Evolutionary conservation across 1,140 invertebrate genomes (phyloP), one percentile per base, ranked within the genome.

Genomic region (Aricia agestis): DNA sequence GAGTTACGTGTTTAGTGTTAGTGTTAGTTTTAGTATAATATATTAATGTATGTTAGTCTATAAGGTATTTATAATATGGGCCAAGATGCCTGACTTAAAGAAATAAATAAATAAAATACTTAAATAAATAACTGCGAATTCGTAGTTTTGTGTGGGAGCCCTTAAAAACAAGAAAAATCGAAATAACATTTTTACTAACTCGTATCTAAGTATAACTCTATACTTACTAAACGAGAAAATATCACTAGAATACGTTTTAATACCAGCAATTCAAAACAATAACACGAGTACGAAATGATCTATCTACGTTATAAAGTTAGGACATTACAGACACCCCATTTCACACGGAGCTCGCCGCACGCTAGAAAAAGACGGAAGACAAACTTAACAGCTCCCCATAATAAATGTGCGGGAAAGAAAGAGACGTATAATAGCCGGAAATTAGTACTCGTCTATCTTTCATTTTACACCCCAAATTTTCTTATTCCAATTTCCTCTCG

Each of bases 391-490:
- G 72, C 68, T 76, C 76, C 78, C 82, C 80, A 79, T 82, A 85
- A 88, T 86, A 88, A 85, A 83, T 84, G 83, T 81, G 80, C 83
- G 87, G 79, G 89, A 91, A 89, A 88, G 89, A 91, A 90, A 91
- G 89, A 91, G 89, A 91, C 82, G 82, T 83, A 87, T 89, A 90
- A 89, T 90, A 87, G 87, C 89, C 89, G 89, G 89, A 91, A 91
- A 91, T 91, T 91, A 91, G 89, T 81, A 90, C 88, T 91, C 89
- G 87, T 90, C 88, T 91, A 91, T 91, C 89, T 90, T 90, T 91
- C 89, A 90, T 90, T 91, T 91, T 91, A 90, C 89, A 90, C 88
- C 89, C 89, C 88, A 91, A 91, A 91, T 90, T 91, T 91, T 91
- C 89, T 91, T 91, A 91, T 91, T 90, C 88, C 89, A 91, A 91